Percentiles rank a stretch among this genome's conserved stretches.
phyloP scores from a whole-genome alignment of 2,797 vertebrate genomes.

The Arrhamphus sclerolepis region DNA sequence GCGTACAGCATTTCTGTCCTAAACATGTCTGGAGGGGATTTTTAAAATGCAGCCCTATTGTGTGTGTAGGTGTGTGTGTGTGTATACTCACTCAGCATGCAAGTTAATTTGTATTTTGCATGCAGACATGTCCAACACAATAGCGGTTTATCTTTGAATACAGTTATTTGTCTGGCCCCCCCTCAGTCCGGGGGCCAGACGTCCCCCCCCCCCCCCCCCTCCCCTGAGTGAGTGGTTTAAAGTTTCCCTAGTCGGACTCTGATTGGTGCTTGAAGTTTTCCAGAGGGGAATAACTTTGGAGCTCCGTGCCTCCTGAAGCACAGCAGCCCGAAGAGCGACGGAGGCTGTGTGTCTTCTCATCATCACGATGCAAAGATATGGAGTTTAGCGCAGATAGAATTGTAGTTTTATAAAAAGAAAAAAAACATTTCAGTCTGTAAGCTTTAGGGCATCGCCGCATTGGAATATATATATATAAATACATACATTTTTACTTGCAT shows the following conservation, averaged over 20 bases:
- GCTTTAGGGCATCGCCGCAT: constrained; percentile 9
- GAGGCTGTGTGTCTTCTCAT: constrained; percentile 30
- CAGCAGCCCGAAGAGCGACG: constrained; percentile 15
- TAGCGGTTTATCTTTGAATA: constrained; percentile 37
- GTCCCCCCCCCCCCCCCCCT: constrained; percentile 56
- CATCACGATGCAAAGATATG: constrained; percentile 53
- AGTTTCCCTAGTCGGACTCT: constrained; percentile 70
- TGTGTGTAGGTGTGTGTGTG: not conserved
- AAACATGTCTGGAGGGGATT: not conserved
- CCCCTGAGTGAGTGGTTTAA: constrained; percentile 76
- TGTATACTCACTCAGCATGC: not conserved
- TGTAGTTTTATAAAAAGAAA: constrained; percentile 42
- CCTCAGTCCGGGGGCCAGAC: constrained; percentile 44
- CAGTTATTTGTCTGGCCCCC: constrained; percentile 25
- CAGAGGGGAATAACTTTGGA: constrained; percentile 60
- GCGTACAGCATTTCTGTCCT: not conserved
- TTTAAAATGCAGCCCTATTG: not conserved
- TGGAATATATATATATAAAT: constrained; percentile 17
- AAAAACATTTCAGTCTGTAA: not conserved
- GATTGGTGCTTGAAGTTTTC: constrained; percentile 73
- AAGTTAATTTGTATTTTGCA: constrained; percentile 19
- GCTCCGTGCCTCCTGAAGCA: constrained; percentile 22
- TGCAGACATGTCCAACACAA: constrained; percentile 47
- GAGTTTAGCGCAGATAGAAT: constrained; percentile 31
- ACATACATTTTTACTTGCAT: constrained; percentile 6